Evolutionary conservation across 2,797 vertebrate genomes (phyloP).

Genomic region (Pitangus sulphuratus): DNA sequence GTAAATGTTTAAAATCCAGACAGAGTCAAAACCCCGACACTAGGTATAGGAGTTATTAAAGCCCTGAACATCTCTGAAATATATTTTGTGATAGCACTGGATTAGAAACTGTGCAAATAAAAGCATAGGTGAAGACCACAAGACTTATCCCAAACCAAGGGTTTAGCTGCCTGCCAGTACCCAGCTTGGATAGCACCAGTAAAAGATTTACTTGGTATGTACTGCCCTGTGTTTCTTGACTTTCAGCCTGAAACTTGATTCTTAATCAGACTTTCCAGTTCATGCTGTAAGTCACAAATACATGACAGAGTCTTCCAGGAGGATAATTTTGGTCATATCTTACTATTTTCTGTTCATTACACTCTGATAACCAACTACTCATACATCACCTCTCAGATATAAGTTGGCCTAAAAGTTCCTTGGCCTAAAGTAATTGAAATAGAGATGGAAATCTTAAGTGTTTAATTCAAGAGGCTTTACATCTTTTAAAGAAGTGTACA

Average conservation of each 20-base stretch:
- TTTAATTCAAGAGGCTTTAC: background rate
- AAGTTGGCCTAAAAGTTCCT: background rate
- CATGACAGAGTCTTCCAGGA: background rate
- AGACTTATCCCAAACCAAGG: background rate
- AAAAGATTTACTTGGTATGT: background rate
- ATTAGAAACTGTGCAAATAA: background rate
- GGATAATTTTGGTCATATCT: background rate
- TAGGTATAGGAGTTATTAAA: background rate
- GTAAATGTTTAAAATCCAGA: too few species aligned
- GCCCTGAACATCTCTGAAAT: background rate
- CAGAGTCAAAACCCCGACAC: too few species aligned
- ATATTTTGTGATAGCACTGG: background rate
- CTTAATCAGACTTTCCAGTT: background rate
- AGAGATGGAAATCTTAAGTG: background rate
- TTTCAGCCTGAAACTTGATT: background rate
- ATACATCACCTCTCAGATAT: background rate
- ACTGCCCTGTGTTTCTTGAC: background rate
- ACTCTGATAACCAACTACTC: background rate
- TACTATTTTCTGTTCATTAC: background rate
- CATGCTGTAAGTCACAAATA: background rate
- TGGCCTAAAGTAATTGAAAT: background rate
- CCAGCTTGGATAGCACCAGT: background rate
- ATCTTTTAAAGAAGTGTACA: background rate
- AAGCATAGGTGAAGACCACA: background rate
- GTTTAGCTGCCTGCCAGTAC: background rate